Evolutionary conservation across 2,888 invertebrate species (phyloP), one percentile per base, ranked within the genome.

Genomic region (Ochropleura plecta): DNA sequence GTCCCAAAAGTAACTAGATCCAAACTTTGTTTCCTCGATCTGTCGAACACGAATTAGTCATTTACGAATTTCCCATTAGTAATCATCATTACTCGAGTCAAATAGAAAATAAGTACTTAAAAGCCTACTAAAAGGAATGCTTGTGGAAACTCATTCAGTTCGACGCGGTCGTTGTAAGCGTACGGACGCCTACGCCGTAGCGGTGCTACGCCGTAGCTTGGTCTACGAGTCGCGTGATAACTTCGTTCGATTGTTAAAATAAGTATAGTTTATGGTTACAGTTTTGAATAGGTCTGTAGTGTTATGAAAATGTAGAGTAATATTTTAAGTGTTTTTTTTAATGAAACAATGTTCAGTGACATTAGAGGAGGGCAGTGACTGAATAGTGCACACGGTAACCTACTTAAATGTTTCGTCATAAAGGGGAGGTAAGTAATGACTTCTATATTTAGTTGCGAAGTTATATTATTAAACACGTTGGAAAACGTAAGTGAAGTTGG

Each of bases 171-270:
- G 93, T 92, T 93, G 91, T 91, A 89, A 88, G 90, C 87, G 94
- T 74, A 84, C 92, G 91, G 94, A 90, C 93, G 93, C 88, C 94
- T 95, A 94, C 94, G 94, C 85, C 91, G 94, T 92, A 93, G 93
- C 85, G 40, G 79, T 70, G 71, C 89, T 91, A 91, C 90, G 89
- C 75, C 88, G 86, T 90, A 90, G 90, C 87, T 68, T 68, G 76
- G 48, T 78, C 79, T 86, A 85, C 88, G 88, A 78, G 81, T 86
- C 79, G 88, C 84, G 87, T 83, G 88, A 76, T 85, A 92, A 92
- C 90, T 92, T 91, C 79, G 86, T 89, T 82, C 89, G 89, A 81
- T 85, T 73, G 73, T 77, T 76, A 80, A 81, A 80, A 81, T 82
- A 79, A 69, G 14, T 68, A 67, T 60, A 79, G 65, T 82, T 67